Evolutionary conservation across 2,888 invertebrate species (phyloP), one percentile per base, ranked within the genome.

Genomic region (Argyresthia goedartella): DNA sequence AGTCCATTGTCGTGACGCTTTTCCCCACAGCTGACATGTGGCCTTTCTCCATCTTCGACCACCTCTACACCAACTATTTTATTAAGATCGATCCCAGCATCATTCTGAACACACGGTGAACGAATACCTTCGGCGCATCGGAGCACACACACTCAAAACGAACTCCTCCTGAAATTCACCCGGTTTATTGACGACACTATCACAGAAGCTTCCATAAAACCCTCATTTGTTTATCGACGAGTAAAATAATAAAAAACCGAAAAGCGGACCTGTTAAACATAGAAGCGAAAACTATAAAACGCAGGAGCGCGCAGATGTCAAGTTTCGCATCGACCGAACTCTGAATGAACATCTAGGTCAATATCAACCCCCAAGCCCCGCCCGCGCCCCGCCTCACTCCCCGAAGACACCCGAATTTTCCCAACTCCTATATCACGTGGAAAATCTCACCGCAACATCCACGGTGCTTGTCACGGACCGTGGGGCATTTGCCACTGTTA

Each of bases 311-410:
- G 85, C 85, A 84, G 85, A 84, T 82, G 85, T 84, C 79, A 82
- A 81, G 82, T 81, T 79, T 82, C 82, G 79, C 86, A 86, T 86
- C 86, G 86, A 85, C 86, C 86, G 85, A 84, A 79, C 82, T 77
- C 80, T 85, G 81, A 85, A 85, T 85, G 86, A 85, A 82, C 82
- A 86, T 81, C 76, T 86, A 85, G 86, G 86, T 86, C 86, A 86
- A 86, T 85, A 86, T 84, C 86, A 86, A 82, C 72, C 80, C 81
- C 74, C 73, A 71, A 66, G 73, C 73, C 58, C 68, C 68, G 50
- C 70, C 63, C 54, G 66, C 58, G 67, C 67, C 50, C 55, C 66
- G 48, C 67, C 67, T 70, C 67, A 54, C 67, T 50, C 67, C 63
- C 67, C 67, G 61, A 67, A 62, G 57, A 62, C 60, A 66, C 59